A percentile compares a stretch with the other conserved stretches of the same genome.
Evolutionary conservation across 2,888 invertebrate species (phyloP).

Genomic region (Phyllotreta cruciferae): DNA sequence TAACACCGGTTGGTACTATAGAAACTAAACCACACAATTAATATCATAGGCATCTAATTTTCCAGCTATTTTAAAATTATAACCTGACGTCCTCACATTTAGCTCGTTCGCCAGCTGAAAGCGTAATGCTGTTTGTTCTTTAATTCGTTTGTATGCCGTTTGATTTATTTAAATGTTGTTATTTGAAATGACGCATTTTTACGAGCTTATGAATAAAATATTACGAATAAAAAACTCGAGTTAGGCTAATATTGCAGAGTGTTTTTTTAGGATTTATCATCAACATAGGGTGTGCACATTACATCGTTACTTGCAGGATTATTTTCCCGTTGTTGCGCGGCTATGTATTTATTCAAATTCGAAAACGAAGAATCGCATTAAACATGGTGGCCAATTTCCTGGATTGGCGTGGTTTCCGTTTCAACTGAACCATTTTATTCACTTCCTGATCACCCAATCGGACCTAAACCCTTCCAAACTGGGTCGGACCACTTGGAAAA

Average conservation of each 20-base stretch:
- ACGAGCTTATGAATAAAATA: background rate
- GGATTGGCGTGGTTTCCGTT: too few species aligned
- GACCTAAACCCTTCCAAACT: too few species aligned
- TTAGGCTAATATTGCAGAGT: too few species aligned
- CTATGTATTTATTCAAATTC: too few species aligned
- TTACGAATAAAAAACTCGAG: background rate
- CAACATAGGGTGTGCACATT: too few species aligned
- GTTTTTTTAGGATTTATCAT: too few species aligned
- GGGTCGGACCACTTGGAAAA: too few species aligned
- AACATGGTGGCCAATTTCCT: too few species aligned
- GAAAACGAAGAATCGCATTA: too few species aligned
- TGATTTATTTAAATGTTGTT: conserved; percentile 19
- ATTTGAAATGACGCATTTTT: background rate
- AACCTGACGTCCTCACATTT: conserved; percentile 40
- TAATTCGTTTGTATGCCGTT: conserved; percentile 26
- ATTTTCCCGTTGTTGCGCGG: background rate
- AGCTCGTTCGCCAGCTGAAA: conserved; percentile 32
- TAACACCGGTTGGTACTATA: conserved; percentile 52
- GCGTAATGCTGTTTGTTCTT: conserved; percentile 37
- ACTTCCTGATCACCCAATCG: too few species aligned
- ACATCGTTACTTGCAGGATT: background rate
- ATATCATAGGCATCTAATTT: conserved; percentile 51
- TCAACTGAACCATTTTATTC: too few species aligned
- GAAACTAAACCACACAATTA: conserved; percentile 48
- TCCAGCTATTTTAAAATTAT: conserved; percentile 50